Conservation (phyloP, 2,888 invertebrate species). For the Spodoptera picta region DNA sequence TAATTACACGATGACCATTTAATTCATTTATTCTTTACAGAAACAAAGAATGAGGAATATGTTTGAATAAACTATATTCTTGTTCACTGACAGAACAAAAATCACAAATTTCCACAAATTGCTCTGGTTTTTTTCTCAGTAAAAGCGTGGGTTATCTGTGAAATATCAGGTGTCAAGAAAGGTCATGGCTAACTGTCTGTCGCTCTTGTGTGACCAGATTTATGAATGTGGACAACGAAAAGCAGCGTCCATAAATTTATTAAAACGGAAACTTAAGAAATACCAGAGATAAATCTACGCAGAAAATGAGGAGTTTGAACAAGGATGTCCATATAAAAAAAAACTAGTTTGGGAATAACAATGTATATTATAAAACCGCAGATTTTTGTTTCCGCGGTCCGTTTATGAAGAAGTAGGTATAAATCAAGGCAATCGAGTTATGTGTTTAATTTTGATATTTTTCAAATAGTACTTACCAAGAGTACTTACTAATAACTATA, state of each 20-base stretch:
- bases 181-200: no score
- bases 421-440: constrained; percentile 7
- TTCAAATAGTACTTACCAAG: no score
- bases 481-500: no score
- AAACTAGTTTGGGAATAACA: constrained; percentile 16
- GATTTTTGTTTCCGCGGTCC: constrained; percentile 19
- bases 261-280: no score
- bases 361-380: constrained; percentile 1
- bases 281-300: no score
- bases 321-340: constrained; percentile 4
- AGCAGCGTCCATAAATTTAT: no score
- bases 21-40: constrained; percentile 30
- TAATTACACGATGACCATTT: constrained; percentile 42
- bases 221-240: no score
- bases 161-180: no score
- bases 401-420: constrained; percentile 2
- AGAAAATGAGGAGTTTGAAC: not conserved
- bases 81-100: not conserved
- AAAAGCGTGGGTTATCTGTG: no score
- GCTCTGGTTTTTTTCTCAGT: no score
- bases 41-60: constrained; percentile 33
- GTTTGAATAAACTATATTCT: constrained; percentile 13
- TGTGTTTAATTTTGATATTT: no score
- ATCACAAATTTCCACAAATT: not conserved
- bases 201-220: no score